Conservation (phyloP, 1,140 invertebrate genomes). For the Formica selysi region DNA sequence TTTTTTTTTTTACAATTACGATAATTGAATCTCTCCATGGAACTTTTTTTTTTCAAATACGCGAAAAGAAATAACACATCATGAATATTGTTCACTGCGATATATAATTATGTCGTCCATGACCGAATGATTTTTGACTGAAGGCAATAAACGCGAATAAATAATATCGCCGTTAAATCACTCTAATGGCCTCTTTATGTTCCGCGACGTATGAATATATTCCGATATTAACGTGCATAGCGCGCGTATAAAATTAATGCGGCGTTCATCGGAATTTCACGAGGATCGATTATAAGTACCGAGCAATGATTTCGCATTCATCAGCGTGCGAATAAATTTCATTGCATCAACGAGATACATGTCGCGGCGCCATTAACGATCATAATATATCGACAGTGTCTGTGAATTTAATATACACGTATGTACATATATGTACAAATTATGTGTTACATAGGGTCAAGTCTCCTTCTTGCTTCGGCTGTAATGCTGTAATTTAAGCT, state of each 20-base stretch:
- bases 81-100: background rate
- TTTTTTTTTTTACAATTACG: no score
- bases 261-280: conserved; percentile 41
- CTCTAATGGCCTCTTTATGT: conserved; percentile 34
- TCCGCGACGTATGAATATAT: background rate
- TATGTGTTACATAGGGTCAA: conserved; percentile 62
- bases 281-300: conserved; percentile 27
- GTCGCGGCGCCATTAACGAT: conserved; percentile 9
- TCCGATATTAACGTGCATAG: conserved; percentile 1
- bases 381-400: background rate
- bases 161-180: conserved; percentile 50
- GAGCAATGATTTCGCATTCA: conserved; percentile 39
- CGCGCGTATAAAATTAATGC: conserved; percentile 17
- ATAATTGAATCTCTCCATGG: background rate
- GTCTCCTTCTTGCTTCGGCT: conserved; percentile 45
- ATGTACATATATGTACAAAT: conserved; percentile 56
- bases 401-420: conserved; percentile 3
- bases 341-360: background rate
- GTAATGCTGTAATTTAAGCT: conserved; percentile 58
- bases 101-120: background rate
- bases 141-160: conserved; percentile 19
- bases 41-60: conserved; percentile 3
- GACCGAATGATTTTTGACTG: conserved; percentile 27
- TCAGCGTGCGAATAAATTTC: conserved; percentile 38
- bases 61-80: background rate